Base-by-base conservation (phyloP, 2,797 vertebrate species). In the Podarcis siculus region DNA sequence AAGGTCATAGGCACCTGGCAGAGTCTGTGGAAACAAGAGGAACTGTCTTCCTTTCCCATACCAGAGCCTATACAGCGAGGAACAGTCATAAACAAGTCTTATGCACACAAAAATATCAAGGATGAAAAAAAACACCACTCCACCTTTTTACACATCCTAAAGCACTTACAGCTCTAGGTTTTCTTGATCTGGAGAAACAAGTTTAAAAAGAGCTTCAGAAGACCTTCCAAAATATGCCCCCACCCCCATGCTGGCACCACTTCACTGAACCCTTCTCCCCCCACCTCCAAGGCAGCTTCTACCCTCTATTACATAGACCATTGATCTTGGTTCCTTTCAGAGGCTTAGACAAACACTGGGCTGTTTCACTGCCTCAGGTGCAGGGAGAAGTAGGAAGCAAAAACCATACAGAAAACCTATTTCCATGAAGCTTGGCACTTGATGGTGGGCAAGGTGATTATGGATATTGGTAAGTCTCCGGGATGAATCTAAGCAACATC, bases 101-200 rank as follows among this genome's bases (percentile, higher is more conserved):
- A 88, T 55, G 92, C 92, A 93, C 87, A 91, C 89, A 94, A 95
- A 96, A 94, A 91, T 73, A 94, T 89, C 89, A 1, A 79, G 75
- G 94, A 90, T 82, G 89, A 94, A 3, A 21, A 25, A 80, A 64
- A 42, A 37, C 8, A 95, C 94, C 49, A 4, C 13, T 1, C 91
- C 81, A 91, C 90, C 7, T 90, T 88, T 96, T 96, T 94, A 95
- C 92, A 91, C 83, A 49, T 90, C 94, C 92, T 93, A 93, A 95
- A 97, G 81, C 91, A 87, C 93, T 93, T 78, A 86, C 91, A 87
- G 91, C 79, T 89, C 93, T 75, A 88, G 87, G 86, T 86, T 86
- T 90, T 93, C 86, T 94, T 39, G 88, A 92, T 93, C 94, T 95
- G 94, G 73, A 83, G 86, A 90, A 95, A 79, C 73, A 42, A 75